phyloP scores from a whole-genome alignment of 2,888 invertebrate genomes.

The Metacarcinus magister region DNA sequence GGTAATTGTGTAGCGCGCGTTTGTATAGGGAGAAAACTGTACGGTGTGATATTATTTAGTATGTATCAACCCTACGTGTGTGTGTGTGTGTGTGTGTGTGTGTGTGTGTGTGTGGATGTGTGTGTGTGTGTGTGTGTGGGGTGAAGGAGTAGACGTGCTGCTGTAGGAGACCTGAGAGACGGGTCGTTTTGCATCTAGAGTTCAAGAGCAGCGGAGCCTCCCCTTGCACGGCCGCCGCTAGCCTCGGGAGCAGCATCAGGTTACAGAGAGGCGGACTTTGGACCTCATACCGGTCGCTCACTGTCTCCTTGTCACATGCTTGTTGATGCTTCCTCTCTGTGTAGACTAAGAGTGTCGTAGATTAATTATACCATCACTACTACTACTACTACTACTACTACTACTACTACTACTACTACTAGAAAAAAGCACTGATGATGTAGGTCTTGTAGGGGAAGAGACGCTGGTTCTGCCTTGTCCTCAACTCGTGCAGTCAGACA shows the following conservation, averaged over 20 bases:
- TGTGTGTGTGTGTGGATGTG: constrained; percentile 36
- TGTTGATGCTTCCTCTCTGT: background rate
- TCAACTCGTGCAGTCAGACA: background rate
- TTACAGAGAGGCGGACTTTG: background rate
- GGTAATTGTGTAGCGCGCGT: background rate
- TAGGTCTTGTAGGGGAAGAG: no score
- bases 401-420: no score
- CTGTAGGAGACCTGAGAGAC: background rate
- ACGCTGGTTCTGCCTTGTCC: no score
- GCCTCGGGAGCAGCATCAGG: background rate
- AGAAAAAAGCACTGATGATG: no score
- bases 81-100: constrained; percentile 11
- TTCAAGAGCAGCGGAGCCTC: constrained; percentile 32
- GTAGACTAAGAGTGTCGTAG: background rate
- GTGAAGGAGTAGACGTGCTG: background rate
- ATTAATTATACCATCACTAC: no score
- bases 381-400: no score
- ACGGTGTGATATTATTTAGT: background rate
- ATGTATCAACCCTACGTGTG: background rate
- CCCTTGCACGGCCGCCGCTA: background rate
- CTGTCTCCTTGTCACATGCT: background rate
- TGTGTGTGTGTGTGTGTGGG: background rate
- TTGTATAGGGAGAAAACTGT: background rate
- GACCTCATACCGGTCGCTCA: background rate
- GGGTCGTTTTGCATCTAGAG: background rate